phyloP scores from a whole-genome alignment of 2,888 invertebrate genomes.

The Escarpia spicata region DNA sequence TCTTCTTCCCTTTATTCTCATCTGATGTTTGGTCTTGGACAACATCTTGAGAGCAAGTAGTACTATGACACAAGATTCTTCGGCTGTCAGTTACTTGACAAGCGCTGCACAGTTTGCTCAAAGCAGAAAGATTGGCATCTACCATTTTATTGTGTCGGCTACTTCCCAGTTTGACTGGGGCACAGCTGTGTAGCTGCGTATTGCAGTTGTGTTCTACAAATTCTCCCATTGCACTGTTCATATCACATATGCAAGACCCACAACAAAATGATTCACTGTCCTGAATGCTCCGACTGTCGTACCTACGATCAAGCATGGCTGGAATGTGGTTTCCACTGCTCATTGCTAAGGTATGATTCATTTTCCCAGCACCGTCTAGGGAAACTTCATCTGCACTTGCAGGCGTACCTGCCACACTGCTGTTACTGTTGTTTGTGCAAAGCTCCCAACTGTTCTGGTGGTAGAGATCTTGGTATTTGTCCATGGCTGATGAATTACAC shows the following conservation, averaged over 20 bases:
- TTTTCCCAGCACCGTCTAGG: background rate
- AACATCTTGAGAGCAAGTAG: background rate
- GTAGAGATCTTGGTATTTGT: slow-evolving; percentile 10
- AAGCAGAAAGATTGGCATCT: background rate
- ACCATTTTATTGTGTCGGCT: background rate
- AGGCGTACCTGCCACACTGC: background rate
- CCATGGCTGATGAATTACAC: background rate
- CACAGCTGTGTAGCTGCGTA: background rate
- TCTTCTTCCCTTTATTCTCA: background rate
- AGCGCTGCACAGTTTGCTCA: background rate
- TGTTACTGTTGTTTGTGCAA: slow-evolving; percentile 16
- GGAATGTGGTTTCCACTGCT: background rate
- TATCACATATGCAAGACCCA: background rate
- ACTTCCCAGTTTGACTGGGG: background rate
- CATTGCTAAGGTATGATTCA: background rate
- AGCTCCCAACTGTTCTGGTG: background rate
- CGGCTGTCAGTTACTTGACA: background rate
- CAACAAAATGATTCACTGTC: too few species aligned
- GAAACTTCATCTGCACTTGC: background rate
- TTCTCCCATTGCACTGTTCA: background rate
- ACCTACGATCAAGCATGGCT: background rate
- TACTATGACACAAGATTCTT: background rate
- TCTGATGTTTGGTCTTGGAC: background rate
- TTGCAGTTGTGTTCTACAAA: background rate
- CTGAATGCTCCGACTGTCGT: background rate